These are phyloP conservation scores for Gallirallus australis DNA, from an alignment of 2,797 vertebrate species.

Conservation along the genomic window DNA sequence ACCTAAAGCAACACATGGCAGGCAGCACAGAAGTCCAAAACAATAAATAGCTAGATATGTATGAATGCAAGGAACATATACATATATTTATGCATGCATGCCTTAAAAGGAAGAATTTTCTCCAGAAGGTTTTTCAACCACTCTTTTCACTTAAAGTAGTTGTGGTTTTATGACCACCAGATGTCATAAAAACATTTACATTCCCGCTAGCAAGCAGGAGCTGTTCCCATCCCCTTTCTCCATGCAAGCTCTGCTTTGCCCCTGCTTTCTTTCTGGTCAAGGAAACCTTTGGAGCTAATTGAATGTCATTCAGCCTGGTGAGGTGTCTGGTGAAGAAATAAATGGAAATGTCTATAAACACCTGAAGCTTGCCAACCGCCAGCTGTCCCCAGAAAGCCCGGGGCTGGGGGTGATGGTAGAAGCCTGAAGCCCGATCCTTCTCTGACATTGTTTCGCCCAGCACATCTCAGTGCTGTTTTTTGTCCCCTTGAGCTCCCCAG, in stretches of 20 bases:
- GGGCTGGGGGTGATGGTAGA: background rate
- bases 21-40: background rate
- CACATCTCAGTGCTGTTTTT: background rate
- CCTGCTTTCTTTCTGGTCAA: background rate
- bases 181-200: constrained; percentile 24
- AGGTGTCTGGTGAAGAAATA: background rate
- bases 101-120: background rate
- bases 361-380: background rate
- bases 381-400: background rate
- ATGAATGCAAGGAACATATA: background rate
- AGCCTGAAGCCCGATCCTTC: background rate
- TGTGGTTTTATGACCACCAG: constrained; percentile 6
- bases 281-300: background rate
- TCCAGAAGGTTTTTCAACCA: background rate
- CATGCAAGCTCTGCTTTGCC: background rate
- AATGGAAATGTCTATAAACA: background rate
- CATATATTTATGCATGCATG: fast-evolving
- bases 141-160: background rate
- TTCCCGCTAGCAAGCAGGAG: background rate
- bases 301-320: background rate
- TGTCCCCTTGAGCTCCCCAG: background rate
- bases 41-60: background rate
- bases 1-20: background rate
- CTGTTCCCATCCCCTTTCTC: background rate
- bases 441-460: background rate